Evolutionary conservation across 2,888 invertebrate species (phyloP).

Genomic region (Mayetiola destructor): DNA sequence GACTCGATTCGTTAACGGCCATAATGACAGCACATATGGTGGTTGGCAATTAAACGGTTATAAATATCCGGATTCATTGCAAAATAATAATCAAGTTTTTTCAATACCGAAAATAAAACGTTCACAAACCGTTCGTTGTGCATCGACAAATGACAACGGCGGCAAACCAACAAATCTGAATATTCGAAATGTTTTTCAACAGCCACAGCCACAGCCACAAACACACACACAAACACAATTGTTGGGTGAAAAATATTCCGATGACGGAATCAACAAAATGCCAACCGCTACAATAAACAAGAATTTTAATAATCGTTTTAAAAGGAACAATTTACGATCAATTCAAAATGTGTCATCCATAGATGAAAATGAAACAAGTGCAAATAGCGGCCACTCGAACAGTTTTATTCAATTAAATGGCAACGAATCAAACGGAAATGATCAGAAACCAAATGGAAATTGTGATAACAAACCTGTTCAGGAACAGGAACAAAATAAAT

Average conservation of each 20-base stretch:
- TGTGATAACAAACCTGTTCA: not conserved
- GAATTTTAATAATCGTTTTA: constrained; percentile 8
- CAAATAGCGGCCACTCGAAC: not conserved
- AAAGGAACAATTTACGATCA: not conserved
- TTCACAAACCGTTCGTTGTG: constrained; percentile 20
- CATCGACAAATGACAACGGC: not conserved
- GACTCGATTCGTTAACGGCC: not conserved
- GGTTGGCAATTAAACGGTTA: constrained; percentile 8
- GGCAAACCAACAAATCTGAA: not conserved
- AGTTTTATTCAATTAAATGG: constrained; percentile 6
- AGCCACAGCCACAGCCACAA: too few species aligned
- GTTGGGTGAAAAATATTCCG: constrained; percentile 21
- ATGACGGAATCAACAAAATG: not conserved
- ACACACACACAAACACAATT: too few species aligned
- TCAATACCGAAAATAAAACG: constrained; percentile 11
- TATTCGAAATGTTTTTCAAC: not conserved
- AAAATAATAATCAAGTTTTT: not conserved
- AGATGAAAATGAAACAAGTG: not conserved
- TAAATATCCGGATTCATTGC: not conserved
- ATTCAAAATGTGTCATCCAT: not conserved
- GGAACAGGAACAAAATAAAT: not conserved
- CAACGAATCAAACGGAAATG: constrained; percentile 4
- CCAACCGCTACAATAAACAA: constrained; percentile 16
- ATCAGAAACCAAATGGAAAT: constrained; percentile 1
- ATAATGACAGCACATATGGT: not conserved